These are phyloP conservation scores for Scrobipalpa atriplicella DNA, from an alignment of 2,888 invertebrate species.

Conservation along the genomic window DNA sequence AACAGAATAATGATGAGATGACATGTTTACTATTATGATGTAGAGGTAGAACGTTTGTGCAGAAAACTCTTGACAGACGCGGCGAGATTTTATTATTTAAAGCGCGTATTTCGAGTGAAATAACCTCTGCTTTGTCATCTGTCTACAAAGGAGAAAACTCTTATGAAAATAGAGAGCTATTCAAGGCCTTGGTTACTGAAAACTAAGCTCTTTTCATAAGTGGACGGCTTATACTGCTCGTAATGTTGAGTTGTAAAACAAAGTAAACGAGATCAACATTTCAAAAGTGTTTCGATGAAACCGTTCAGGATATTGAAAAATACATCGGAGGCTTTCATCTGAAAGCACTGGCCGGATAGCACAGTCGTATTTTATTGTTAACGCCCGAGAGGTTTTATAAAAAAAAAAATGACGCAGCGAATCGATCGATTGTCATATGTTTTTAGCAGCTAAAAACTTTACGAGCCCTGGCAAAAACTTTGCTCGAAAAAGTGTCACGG, in stretches of 20 bases:
- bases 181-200: neutral
- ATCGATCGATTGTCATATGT: neutral
- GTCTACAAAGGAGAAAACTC: neutral
- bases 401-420: neutral
- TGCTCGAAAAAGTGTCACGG: neutral
- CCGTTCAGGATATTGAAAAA: neutral
- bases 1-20: conserved; percentile 48
- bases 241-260: neutral
- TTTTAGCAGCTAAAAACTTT: neutral
- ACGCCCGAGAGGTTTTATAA: neutral
- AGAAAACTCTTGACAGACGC: conserved; percentile 1
- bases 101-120: neutral
- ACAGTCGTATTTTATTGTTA: neutral
- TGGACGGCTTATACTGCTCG: neutral
- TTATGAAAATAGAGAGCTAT: neutral
- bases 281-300: neutral
- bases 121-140: conserved; percentile 5
- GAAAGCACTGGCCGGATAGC: neutral
- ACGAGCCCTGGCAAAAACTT: neutral
- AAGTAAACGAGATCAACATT: neutral
- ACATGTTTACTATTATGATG: conserved; percentile 31
- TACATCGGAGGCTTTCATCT: neutral
- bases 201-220: neutral
- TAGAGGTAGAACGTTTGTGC: conserved; percentile 19
- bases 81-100: conserved; percentile 26